Evolutionary conservation across 2,113 vertebrate species (phyloP), one percentile per base, ranked within the genome.

Genomic region (human): DNA sequence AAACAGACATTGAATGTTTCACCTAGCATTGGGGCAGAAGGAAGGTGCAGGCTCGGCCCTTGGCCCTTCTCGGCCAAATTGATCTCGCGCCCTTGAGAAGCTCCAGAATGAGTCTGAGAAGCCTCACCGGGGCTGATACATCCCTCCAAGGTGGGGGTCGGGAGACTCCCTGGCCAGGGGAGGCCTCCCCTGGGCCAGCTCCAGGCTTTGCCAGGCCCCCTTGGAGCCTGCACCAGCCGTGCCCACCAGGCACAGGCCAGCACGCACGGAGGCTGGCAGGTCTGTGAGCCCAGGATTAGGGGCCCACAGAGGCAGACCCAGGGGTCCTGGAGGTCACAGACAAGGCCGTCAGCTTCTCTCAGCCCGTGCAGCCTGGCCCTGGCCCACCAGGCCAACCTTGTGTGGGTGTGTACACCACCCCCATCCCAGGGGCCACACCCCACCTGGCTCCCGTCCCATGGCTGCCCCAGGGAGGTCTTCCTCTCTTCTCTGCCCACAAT

Each of bases 61-160:
- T 6, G n/a, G 45, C 57, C 57, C 43, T 79, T 52, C 48, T 40
- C 1, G 1, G 32, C 5, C 10, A n/a, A 8, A 35, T 0, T 3
- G 5, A n/a, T 50, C 35, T n/a, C 16, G 23, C 32, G 23, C 78
- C 50, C 50, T 32, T 30, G 18, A 32, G 50, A 79, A 80, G 12
- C 50, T 80, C 50, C 50, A n/a, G 52, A n/a, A 55, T 2, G 78
- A 80, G 50, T 35, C 11, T 3, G 35, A 55, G 32, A 55, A n/a
- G 20, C 23, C 48, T n/a, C 27, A 5, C 30, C 5, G 25, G 14
- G 75, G 27, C 43, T 16, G 25, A 48, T 27, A 76, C 2, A 6
- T 30, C 30, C 14, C 17, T 78, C 45, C 45, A 35, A 10, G 30
- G 45, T 45, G 27, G 27, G 75, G 27, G 22, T 25, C 43, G 18